Percentiles rank a stretch among this genome's conserved stretches.
Conservation (phyloP, 1,140 invertebrate genomes). For the Diabrotica undecimpunctata region DNA sequence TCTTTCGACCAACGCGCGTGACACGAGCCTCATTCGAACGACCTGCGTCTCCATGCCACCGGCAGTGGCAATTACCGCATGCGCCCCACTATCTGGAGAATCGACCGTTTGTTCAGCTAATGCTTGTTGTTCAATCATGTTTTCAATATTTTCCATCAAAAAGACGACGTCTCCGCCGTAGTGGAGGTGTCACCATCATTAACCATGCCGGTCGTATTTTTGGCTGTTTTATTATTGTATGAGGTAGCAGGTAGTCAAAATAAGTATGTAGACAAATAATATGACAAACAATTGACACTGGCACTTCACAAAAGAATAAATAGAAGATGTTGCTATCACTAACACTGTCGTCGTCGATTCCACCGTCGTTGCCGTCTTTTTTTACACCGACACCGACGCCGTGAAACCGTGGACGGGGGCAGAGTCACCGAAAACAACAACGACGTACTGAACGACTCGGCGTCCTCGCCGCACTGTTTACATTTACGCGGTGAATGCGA, state of each 20-base stretch:
- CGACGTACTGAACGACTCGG: conserved; percentile 14
- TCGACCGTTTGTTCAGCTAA: conserved; percentile 58
- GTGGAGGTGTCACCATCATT: conserved; percentile 21
- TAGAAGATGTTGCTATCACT: conserved; percentile 8
- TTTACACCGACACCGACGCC: conserved; percentile 3
- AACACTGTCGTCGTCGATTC: conserved; percentile 5
- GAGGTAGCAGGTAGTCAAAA: too few relatives aligned
- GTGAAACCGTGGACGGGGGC: conserved; percentile 5
- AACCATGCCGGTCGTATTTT: conserved; percentile 9
- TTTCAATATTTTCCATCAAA: conserved; percentile 62
- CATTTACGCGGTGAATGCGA: conserved; percentile 4
- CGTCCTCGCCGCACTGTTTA: conserved; percentile 19
- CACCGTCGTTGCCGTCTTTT: conserved; percentile 15
- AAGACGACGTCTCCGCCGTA: conserved; percentile 26
- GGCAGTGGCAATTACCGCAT: conserved; percentile 42
- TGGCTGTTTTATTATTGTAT: conserved; percentile 6
- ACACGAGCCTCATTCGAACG: conserved; percentile 47
- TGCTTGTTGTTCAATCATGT: conserved; percentile 61
- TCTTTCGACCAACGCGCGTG: conserved; percentile 43
- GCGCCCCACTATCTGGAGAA: conserved; percentile 50
- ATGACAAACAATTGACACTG: conserved; percentile 7
- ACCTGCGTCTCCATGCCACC: conserved; percentile 53
- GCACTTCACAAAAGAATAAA: conserved; percentile 15
- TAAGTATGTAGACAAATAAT: not conserved
- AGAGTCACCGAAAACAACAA: not conserved